phyloP scores from a whole-genome alignment of 2,113 vertebrate genomes.

The Chlamydotis undulata region DNA sequence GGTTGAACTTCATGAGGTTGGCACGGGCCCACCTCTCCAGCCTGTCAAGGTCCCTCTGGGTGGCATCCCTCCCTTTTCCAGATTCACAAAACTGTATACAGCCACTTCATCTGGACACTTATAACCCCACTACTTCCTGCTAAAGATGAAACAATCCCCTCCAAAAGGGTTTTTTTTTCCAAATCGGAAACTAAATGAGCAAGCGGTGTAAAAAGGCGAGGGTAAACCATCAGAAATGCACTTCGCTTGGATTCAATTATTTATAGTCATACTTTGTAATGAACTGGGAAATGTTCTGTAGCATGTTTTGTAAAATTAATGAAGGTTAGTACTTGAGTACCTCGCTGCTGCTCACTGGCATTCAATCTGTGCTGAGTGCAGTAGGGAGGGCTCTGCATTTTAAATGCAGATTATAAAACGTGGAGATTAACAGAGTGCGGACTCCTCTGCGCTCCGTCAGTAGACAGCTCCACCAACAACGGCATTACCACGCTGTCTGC shows the following conservation, averaged over 20 bases:
- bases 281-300: constrained; percentile 45
- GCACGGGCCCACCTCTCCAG: too few species aligned
- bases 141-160: neutral
- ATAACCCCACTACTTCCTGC: neutral
- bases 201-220: constrained; percentile 1
- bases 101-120: neutral
- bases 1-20: too few species aligned
- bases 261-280: constrained; percentile 50
- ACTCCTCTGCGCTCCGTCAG: neutral
- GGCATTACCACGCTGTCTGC: neutral
- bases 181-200: constrained; percentile 23
- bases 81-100: neutral
- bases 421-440: neutral
- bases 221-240: constrained; percentile 17
- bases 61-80: neutral
- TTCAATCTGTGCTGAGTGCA: constrained; percentile 45
- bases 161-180: neutral
- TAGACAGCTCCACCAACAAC: neutral
- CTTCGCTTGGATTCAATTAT: constrained; percentile 62
- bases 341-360: neutral
- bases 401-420: constrained; percentile 41
- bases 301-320: constrained; percentile 61
- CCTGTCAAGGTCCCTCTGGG: too few species aligned
- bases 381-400: constrained; percentile 12
- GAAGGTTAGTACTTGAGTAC: constrained; percentile 42